Percentiles rank a stretch among this genome's conserved stretches.
phyloP scores from a whole-genome alignment of 2,797 vertebrate species.

The Parauchenoglanis ngamensis region DNA sequence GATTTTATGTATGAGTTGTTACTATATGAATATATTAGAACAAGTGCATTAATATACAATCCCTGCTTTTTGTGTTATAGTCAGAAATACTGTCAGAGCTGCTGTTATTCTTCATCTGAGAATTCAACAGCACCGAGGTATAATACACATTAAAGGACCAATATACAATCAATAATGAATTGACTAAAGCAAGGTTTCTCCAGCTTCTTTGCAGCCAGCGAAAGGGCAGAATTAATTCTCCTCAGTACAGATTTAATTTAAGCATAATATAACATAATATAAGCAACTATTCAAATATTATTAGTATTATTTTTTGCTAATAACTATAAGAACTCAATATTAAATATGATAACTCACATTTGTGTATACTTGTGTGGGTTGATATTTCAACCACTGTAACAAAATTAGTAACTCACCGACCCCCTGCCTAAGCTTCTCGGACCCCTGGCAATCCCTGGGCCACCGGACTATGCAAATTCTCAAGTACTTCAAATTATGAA shows the following conservation, averaged over 20 bases:
- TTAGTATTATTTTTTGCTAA: background rate
- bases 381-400: slow-evolving; percentile 4
- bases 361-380: slow-evolving; percentile 2
- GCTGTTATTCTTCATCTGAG: too few relatives aligned
- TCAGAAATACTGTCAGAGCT: background rate
- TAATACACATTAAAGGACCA: background rate
- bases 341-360: background rate
- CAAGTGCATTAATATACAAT: background rate
- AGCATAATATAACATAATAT: background rate
- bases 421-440: background rate
- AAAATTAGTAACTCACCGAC: slow-evolving; percentile 8
- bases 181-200: background rate
- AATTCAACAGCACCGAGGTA: too few relatives aligned
- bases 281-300: background rate
- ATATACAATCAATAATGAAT: background rate
- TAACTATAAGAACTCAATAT: background rate
- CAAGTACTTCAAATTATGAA: background rate
- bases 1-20: background rate
- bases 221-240: background rate
- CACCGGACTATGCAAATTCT: background rate
- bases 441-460: background rate
- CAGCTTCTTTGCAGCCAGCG: background rate
- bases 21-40: background rate
- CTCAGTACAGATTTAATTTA: background rate
- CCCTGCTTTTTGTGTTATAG: background rate